Evolutionary conservation across 2,797 vertebrate genomes (phyloP), one percentile per base, ranked within the genome.

Genomic region (Lithobates pipiens): DNA sequence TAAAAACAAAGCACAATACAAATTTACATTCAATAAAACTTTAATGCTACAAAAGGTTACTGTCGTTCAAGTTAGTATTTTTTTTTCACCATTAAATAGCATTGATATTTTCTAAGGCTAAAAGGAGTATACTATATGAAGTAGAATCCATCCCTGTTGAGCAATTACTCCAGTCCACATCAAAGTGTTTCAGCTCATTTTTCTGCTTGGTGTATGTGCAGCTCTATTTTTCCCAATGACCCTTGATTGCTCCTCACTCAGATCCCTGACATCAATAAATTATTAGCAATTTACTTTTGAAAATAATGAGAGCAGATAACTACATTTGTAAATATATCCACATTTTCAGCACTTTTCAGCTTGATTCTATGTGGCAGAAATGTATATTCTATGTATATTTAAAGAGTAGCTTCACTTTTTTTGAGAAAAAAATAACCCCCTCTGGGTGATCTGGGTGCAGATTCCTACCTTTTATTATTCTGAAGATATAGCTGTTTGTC

Each of bases 81-180:
- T 50, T 15, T 54, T 18, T 39, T 27, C 29, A 73, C 16, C 36
- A 73, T 10, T 73, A 73, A 73, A 18, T 73, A 73, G 9, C 34
- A 73, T 23, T 73, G 36, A 73, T 39, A 73, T 73, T 73, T 73
- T 54, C 50, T 18, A 23, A 36, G 36, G 23, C 34, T 23, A 73
- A 73, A 23, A 73, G 71, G 36, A 73, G 7, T 73, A 73, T 21
- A 36, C 68, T 34, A 36, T 73, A 73, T 44, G 21, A 72, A 39
- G 34, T 39, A 39, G 42, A 73, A 39, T 73, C 4, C 21, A 73
- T 73, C 71, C 71, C 71, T 36, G 6, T 18, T n/a, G 3, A 42
- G 36, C 71, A 73, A 73, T 73, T 73, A 39, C 36, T 73, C 36
- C 36, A 23, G 34, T 10, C 21, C 23, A 39, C 71, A 34, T 73